Conservation (phyloP, 2,888 invertebrate genomes). For the Apotomis betuletana region DNA sequence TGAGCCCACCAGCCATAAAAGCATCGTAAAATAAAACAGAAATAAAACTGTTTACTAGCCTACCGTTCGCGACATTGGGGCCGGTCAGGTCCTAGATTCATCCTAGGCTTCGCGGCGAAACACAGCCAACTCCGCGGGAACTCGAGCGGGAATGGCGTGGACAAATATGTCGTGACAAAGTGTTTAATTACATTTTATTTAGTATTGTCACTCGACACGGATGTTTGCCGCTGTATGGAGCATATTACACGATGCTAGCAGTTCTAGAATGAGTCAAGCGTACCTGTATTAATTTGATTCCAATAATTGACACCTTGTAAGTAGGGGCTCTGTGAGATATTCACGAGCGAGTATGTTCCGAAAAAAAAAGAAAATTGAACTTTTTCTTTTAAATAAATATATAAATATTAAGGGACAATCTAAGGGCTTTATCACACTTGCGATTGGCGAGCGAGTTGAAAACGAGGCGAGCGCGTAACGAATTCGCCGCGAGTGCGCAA, state of each 20-base stretch:
- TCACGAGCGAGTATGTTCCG: no score
- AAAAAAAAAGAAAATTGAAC: no score
- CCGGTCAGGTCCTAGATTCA: slow-evolving; percentile 9
- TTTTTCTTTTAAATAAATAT: no score
- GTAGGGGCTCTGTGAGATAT: no score
- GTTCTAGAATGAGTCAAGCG: background rate
- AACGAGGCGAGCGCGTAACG: no score
- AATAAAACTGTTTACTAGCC: slow-evolving; percentile 24
- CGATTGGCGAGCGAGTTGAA: no score
- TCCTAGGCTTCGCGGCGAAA: background rate
- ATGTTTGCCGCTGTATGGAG: background rate
- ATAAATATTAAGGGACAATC: no score
- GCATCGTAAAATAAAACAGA: slow-evolving; percentile 9
- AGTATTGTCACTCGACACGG: slow-evolving; percentile 12
- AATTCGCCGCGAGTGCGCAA: no score
- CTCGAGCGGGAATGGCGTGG: background rate
- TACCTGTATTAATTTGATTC: no score
- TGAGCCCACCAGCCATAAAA: slow-evolving; percentile 12
- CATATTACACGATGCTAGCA: background rate
- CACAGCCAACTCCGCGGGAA: background rate
- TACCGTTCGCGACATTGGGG: slow-evolving; percentile 17
- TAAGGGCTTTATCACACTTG: no score
- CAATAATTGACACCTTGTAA: no score
- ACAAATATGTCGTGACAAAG: slow-evolving; percentile 6
- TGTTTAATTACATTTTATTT: slow-evolving; percentile 13